phyloP scores from a whole-genome alignment of 2,888 invertebrate species.

The Allophyes oxyacanthae region DNA sequence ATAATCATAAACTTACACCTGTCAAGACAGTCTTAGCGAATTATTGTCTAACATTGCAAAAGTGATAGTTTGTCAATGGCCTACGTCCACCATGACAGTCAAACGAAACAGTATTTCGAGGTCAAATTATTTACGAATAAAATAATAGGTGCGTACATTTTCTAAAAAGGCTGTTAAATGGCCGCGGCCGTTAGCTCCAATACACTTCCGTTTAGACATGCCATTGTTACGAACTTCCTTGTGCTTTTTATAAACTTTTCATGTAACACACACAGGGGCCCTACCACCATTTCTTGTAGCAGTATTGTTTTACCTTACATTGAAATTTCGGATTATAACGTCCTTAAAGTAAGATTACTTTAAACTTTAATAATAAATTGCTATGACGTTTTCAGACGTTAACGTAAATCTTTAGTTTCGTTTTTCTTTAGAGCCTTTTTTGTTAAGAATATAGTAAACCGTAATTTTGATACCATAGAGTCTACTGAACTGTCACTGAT shows the following conservation, averaged over 20 bases:
- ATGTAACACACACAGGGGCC: constrained; percentile 6
- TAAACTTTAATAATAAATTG: too few relatives aligned
- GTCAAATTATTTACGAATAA: constrained; percentile 58
- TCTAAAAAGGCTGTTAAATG: constrained; percentile 65
- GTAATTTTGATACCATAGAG: too few relatives aligned
- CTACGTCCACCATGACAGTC: constrained; percentile 41
- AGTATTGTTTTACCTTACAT: too few relatives aligned
- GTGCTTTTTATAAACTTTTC: constrained; percentile 58
- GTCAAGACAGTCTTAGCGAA: constrained; percentile 5
- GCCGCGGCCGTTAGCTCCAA: constrained; percentile 67
- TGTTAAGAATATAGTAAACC: too few relatives aligned
- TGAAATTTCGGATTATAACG: too few relatives aligned
- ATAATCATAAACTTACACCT: background rate
- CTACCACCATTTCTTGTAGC: too few relatives aligned
- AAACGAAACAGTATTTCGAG: constrained; percentile 55
- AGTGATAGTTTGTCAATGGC: constrained; percentile 48
- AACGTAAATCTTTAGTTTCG: too few relatives aligned
- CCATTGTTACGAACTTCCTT: constrained; percentile 73
- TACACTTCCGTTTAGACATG: constrained; percentile 66
- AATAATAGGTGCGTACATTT: constrained; percentile 49
- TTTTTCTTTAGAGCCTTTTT: too few relatives aligned
- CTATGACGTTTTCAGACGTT: too few relatives aligned
- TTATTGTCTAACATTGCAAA: constrained; percentile 28
- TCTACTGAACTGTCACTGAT: too few relatives aligned
- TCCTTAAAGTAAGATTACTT: too few relatives aligned